A percentile compares a stretch with the other conserved stretches of the same genome.
Conservation (phyloP, 2,888 invertebrate genomes). For the Exocentrus adspersus region DNA sequence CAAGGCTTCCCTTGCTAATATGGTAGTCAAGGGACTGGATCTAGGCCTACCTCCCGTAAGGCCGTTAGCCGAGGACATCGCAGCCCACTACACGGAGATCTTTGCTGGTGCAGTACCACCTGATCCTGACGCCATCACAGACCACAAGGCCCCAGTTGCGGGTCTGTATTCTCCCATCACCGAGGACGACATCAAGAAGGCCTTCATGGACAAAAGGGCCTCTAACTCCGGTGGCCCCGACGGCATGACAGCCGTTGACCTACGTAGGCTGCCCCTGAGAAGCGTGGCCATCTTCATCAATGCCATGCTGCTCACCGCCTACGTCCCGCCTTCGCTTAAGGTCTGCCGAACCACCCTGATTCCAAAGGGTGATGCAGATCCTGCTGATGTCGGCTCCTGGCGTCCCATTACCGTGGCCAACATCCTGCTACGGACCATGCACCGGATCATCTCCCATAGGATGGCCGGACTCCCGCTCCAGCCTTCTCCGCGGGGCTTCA, state of each 20-base stretch:
- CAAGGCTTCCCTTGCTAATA: background rate
- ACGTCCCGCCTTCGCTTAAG: slow-evolving; percentile 15
- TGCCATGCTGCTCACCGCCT: background rate
- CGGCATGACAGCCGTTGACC: background rate
- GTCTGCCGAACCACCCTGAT: slow-evolving; percentile 30
- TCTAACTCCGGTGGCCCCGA: background rate
- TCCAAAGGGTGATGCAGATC: slow-evolving; percentile 30
- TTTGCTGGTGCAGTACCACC: background rate
- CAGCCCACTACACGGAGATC: background rate
- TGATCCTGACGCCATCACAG: background rate
- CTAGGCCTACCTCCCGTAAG: background rate
- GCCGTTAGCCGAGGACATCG: background rate
- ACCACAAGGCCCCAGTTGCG: background rate
- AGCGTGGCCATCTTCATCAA: background rate
- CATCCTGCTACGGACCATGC: slow-evolving; percentile 21
- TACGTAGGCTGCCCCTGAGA: background rate
- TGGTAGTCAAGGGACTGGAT: background rate
- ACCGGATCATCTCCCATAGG: slow-evolving; percentile 23
- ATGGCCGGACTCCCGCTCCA: slow-evolving; percentile 18
- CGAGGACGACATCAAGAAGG: background rate
- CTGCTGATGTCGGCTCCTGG: slow-evolving; percentile 16
- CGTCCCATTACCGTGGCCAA: slow-evolving; percentile 35
- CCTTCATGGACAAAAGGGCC: background rate
- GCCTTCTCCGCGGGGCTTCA: slow-evolving; percentile 37
- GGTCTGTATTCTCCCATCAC: background rate